phyloP scores from a whole-genome alignment of 2,888 invertebrate species.

The Eudasyphora cyanicolor region DNA sequence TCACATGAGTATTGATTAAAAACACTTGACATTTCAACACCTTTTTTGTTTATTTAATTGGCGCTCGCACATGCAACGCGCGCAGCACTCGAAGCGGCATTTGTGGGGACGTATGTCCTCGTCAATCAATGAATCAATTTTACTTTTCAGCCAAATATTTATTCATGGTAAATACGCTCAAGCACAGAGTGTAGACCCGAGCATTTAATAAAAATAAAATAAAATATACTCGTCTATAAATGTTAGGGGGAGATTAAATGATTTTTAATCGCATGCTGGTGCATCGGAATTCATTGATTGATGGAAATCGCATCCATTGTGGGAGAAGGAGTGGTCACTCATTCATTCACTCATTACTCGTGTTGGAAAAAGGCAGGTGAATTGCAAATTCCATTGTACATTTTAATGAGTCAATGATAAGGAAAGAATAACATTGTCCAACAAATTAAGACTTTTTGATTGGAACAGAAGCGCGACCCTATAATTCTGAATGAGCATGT shows the following conservation, averaged over 20 bases:
- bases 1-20: slow-evolving; percentile 62
- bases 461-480: too few species aligned
- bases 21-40: slow-evolving; percentile 68
- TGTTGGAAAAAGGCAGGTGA: neutral
- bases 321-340: neutral
- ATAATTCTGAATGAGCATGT: too few species aligned
- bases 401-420: neutral
- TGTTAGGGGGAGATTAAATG: neutral
- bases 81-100: too few species aligned
- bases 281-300: neutral
- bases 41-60: slow-evolving; percentile 64
- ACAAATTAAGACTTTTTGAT: too few species aligned
- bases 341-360: too few species aligned
- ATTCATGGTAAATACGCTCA: neutral
- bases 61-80: slow-evolving; percentile 16
- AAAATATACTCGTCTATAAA: neutral
- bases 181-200: neutral
- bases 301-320: neutral
- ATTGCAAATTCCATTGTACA: neutral
- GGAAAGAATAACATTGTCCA: neutral
- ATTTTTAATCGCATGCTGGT: neutral
- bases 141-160: slow-evolving; percentile 9
- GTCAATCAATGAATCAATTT: neutral
- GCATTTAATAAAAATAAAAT: neutral
- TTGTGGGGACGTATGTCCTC: neutral